Conservation (phyloP, 2,888 invertebrate genomes). For the Aricia artaxerxes region DNA sequence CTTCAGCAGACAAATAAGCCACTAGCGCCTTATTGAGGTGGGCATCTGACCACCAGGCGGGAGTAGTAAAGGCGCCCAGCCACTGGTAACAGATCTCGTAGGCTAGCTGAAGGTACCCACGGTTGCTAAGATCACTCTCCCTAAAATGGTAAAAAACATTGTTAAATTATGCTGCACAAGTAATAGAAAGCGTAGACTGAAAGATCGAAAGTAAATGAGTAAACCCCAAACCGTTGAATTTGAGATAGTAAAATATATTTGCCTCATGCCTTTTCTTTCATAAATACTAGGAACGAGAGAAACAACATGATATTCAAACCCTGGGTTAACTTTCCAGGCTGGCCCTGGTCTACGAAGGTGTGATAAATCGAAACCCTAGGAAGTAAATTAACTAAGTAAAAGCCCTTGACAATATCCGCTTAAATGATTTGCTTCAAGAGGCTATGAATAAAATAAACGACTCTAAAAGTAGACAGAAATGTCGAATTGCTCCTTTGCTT, state of each 20-base stretch:
- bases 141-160: slow-evolving; percentile 58
- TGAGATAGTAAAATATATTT: too few species aligned
- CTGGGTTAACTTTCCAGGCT: neutral
- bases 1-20: slow-evolving; percentile 86
- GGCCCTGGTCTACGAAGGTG: neutral
- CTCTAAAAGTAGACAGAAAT: neutral
- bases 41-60: slow-evolving; percentile 88
- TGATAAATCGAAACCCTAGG: neutral
- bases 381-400: neutral
- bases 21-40: slow-evolving; percentile 88
- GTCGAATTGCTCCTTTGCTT: neutral
- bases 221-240: too few species aligned
- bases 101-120: slow-evolving; percentile 83
- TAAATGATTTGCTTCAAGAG: neutral
- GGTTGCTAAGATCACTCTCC: slow-evolving; percentile 86
- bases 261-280: too few species aligned
- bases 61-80: slow-evolving; percentile 88
- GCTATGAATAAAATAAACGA: neutral
- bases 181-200: neutral
- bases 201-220: neutral
- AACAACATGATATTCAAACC: too few species aligned
- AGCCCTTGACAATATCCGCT: neutral
- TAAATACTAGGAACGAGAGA: too few species aligned
- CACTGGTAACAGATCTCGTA: slow-evolving; percentile 90
- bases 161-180: neutral